phyloP scores from a whole-genome alignment of 2,113 vertebrate genomes.

The Gavia stellata region DNA sequence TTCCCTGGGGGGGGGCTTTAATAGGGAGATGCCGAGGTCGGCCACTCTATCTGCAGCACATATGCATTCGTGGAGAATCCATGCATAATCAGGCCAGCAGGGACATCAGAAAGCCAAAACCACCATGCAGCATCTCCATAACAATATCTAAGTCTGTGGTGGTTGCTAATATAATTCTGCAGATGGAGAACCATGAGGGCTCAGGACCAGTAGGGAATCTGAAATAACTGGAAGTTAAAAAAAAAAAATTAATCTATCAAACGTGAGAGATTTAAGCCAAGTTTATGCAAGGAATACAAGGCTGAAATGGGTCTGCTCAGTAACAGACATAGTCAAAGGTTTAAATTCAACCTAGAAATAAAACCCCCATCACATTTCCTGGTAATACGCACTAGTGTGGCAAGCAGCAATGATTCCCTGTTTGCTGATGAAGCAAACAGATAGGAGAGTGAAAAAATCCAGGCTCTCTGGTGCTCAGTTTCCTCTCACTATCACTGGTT shows the following conservation, averaged over 20 bases:
- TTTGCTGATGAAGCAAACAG: neutral
- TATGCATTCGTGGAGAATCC: slow-evolving; percentile 11
- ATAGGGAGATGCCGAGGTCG: slow-evolving; percentile 6
- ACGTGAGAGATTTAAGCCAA: neutral
- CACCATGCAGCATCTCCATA: slow-evolving; percentile 51
- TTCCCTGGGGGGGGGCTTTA: neutral
- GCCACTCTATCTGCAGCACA: slow-evolving; percentile 4
- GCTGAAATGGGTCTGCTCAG: neutral
- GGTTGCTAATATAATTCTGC: slow-evolving; percentile 48
- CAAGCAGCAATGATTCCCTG: neutral
- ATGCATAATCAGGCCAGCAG: slow-evolving; percentile 51
- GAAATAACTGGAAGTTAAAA: neutral
- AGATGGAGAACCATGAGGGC: neutral
- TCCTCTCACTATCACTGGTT: neutral
- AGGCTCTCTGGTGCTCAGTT: neutral
- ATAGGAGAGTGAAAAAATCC: neutral
- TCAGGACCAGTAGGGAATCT: slow-evolving; percentile 7
- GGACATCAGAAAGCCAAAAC: slow-evolving; percentile 32
- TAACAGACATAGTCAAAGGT: neutral
- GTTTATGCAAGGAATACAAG: neutral
- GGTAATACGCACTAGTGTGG: rapidly evolving
- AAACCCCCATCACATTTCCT: neutral
- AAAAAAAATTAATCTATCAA: neutral
- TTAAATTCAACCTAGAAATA: neutral
- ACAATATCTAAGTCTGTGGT: slow-evolving; percentile 40